Conservation (phyloP, 37 sponge, comb jelly and placozoan genomes). For the Crambe crambe region DNA sequence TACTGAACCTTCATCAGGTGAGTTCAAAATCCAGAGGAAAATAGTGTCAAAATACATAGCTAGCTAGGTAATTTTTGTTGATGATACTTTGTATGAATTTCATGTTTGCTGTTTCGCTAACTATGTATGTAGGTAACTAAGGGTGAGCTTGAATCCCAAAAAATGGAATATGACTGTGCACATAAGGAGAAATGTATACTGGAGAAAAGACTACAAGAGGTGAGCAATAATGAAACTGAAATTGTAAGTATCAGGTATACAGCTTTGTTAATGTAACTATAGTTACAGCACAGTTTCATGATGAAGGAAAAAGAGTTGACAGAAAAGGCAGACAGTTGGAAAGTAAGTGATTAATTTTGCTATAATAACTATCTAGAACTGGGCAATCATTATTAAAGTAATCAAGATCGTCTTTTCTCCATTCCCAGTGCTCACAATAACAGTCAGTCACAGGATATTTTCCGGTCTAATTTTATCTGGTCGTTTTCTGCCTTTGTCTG, state of each 20-base stretch:
- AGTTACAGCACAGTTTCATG: background rate
- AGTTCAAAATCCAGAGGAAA: background rate
- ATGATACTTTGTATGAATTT: background rate
- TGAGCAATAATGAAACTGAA: background rate
- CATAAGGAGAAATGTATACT: background rate
- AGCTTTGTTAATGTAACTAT: background rate
- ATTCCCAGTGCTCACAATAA: no score
- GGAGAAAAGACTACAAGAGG: background rate
- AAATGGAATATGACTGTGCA: background rate
- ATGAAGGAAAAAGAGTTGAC: background rate
- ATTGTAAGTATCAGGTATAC: background rate
- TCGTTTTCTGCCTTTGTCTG: no score
- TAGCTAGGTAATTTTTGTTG: background rate
- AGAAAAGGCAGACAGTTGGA: background rate
- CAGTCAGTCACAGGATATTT: no score
- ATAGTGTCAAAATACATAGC: background rate
- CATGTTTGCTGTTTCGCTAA: background rate
- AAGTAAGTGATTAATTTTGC: background rate
- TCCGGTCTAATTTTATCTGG: no score
- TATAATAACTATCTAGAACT: background rate
- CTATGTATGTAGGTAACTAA: background rate
- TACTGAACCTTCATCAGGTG: conserved; percentile 12
- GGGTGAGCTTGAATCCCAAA: background rate
- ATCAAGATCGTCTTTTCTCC: no score
- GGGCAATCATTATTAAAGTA: no score